Conservation (phyloP, 1,140 invertebrate genomes). For the Marisa cornuarietis region DNA sequence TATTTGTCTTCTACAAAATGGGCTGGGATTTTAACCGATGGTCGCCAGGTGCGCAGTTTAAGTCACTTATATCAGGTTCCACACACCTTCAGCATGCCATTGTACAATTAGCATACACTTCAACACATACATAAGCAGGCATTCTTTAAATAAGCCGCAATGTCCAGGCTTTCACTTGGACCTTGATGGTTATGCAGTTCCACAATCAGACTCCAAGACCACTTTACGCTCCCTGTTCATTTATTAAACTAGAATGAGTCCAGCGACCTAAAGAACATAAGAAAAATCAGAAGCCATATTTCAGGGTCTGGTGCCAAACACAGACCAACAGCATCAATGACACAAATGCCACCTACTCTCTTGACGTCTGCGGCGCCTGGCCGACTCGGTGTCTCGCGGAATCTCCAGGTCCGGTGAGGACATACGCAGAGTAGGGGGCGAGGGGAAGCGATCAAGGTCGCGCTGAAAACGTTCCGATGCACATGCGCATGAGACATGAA, state of each 20-base stretch:
- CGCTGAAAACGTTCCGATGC: not conserved
- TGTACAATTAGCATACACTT: not conserved
- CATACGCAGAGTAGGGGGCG: constrained; percentile 40
- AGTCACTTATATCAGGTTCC: no score
- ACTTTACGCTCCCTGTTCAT: no score
- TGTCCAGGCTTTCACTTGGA: not conserved
- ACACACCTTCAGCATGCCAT: no score
- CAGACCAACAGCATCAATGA: not conserved
- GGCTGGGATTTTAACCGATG: no score
- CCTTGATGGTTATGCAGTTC: not conserved
- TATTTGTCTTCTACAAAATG: no score
- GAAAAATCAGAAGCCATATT: no score
- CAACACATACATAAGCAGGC: not conserved
- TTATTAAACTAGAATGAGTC: no score
- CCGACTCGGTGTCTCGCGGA: constrained; percentile 27
- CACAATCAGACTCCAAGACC: no score
- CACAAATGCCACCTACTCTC: constrained; percentile 38
- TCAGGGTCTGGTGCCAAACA: not conserved
- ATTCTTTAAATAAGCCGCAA: no score
- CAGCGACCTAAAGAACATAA: no score
- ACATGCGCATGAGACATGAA: not conserved
- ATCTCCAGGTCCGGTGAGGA: constrained; percentile 22
- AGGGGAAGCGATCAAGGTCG: constrained; percentile 41
- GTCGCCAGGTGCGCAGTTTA: no score
- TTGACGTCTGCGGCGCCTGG: constrained; percentile 27